A percentile compares a stretch with the other conserved stretches of the same genome.
These are phyloP conservation scores for Sylvilagus bachmani DNA, from an alignment of 2,113 vertebrate genomes.

Conservation along the genomic window DNA sequence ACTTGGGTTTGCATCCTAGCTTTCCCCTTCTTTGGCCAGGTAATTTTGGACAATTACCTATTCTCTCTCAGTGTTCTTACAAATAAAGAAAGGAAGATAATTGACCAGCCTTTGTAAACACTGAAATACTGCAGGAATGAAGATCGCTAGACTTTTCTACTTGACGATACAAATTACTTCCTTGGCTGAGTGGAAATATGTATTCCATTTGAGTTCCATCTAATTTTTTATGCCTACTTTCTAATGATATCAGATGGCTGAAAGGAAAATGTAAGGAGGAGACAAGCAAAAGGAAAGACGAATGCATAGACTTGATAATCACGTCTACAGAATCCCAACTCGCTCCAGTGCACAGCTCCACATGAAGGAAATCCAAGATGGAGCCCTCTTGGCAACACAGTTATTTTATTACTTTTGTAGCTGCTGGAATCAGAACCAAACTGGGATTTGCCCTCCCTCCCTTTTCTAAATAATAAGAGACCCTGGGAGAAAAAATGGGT, in stretches of 20 bases:
- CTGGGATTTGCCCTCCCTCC: not conserved
- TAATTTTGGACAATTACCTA: not conserved
- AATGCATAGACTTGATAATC: not conserved
- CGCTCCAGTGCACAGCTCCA: not conserved
- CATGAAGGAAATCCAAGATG: not conserved
- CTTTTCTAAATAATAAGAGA: not conserved
- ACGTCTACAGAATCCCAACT: not conserved
- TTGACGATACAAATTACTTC: not conserved
- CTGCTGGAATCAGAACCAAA: not conserved
- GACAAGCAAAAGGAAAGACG: not conserved
- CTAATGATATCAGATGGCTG: not conserved
- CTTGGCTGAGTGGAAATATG: not conserved
- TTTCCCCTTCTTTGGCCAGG: not conserved
- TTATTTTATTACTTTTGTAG: not conserved
- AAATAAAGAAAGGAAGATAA: not conserved
- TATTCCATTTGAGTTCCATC: conserved; percentile 19
- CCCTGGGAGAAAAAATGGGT: not conserved
- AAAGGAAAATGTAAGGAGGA: not conserved
- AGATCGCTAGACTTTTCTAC: not conserved
- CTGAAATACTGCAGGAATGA: not conserved
- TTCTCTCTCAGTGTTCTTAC: conserved; percentile 2
- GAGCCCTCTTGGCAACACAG: not conserved
- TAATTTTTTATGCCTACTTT: conserved; percentile 28
- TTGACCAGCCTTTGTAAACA: conserved; percentile 19
- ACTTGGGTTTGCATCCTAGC: not conserved